These are phyloP conservation scores for Cataglyphis cursor DNA, from an alignment of 2,888 invertebrate genomes.

Conservation along the genomic window DNA sequence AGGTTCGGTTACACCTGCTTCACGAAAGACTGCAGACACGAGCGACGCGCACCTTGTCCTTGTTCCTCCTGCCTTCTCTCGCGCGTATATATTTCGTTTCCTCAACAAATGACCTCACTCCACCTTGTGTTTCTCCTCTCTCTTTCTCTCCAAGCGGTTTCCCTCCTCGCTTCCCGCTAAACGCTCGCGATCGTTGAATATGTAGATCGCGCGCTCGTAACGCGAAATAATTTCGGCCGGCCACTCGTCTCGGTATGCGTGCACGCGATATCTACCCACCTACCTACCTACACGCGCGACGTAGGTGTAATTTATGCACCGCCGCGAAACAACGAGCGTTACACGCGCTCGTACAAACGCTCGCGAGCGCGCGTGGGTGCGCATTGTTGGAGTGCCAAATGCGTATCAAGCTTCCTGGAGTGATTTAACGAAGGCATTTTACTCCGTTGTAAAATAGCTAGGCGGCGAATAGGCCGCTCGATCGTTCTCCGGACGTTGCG, in stretches of 20 bases:
- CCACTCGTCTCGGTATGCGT: constrained; percentile 16
- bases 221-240: constrained; percentile 64
- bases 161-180: constrained; percentile 19
- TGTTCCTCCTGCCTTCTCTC: constrained; percentile 4
- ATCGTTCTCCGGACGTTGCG: constrained; percentile 13
- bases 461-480: constrained; percentile 1
- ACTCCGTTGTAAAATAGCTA: constrained; percentile 11
- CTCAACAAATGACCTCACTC: constrained; percentile 31
- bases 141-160: constrained; percentile 45
- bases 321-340: constrained; percentile 35
- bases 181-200: constrained; percentile 70
- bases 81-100: constrained; percentile 11
- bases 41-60: constrained; percentile 40
- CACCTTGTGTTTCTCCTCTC: neutral
- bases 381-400: constrained; percentile 55
- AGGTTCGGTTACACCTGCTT: constrained; percentile 82
- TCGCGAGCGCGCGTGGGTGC: constrained; percentile 38
- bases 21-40: constrained; percentile 63
- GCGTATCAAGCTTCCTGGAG: constrained; percentile 49
- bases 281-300: neutral
- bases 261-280: neutral
- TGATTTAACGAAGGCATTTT: constrained; percentile 44
- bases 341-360: constrained; percentile 25
- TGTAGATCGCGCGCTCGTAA: constrained; percentile 63
- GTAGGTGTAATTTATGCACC: constrained; percentile 48